Evolutionary conservation across 2,888 invertebrate genomes (phyloP).

Genomic region (Corbicula japonica): DNA sequence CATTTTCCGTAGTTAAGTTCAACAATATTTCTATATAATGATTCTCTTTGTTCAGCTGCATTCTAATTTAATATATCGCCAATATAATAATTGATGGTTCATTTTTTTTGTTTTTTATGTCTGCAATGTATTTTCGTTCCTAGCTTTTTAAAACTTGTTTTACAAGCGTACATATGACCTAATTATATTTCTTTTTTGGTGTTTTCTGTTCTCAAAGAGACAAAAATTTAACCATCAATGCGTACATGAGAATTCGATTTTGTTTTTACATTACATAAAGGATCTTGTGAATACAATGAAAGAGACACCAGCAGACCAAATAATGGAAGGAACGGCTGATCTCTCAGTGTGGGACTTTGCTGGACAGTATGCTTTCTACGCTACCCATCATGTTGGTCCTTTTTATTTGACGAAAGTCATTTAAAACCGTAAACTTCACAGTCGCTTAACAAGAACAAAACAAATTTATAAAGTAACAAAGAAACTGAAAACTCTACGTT

Average conservation of each 20-base stretch:
- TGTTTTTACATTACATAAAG: background rate
- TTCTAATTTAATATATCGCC: background rate
- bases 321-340: background rate
- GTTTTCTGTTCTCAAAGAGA: background rate
- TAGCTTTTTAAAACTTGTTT: too few relatives aligned
- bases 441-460: too few relatives aligned
- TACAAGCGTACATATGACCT: too few relatives aligned
- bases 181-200: background rate
- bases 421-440: too few relatives aligned
- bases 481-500: too few relatives aligned
- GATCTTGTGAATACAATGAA: background rate
- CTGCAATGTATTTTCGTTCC: too few relatives aligned
- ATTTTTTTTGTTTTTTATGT: background rate
- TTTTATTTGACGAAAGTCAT: too few relatives aligned
- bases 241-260: too few relatives aligned
- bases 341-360: constrained; percentile 18
- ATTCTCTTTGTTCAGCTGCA: background rate
- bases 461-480: too few relatives aligned
- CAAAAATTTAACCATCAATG: too few relatives aligned
- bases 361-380: constrained; percentile 15
- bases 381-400: constrained; percentile 22
- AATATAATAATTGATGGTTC: constrained; percentile 2
- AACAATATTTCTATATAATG: background rate
- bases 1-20: background rate
- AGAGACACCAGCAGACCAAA: background rate